These are phyloP conservation scores for Nesogale talazaci DNA, from an alignment of 2,113 vertebrate genomes.

Conservation along the genomic window DNA sequence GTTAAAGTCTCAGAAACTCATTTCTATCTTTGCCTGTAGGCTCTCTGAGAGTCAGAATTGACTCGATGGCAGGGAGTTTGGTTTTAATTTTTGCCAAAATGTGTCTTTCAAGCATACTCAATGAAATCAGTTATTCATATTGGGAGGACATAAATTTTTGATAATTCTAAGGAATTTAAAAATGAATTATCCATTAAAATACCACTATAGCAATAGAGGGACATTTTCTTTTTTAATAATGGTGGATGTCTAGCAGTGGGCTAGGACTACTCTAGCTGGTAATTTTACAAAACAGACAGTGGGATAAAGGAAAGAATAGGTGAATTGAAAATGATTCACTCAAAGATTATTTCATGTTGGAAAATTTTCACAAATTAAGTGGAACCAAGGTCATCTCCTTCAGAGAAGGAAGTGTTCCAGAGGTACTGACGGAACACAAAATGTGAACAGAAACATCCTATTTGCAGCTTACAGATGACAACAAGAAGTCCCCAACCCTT, in stretches of 20 bases:
- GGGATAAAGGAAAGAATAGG: accelerated
- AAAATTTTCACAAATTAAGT: background rate
- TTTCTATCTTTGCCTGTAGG: too few species aligned
- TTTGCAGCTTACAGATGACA: background rate
- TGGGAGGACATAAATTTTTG: background rate
- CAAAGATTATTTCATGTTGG: background rate
- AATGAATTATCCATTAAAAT: background rate
- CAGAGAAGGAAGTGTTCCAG: background rate
- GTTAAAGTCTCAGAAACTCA: too few species aligned
- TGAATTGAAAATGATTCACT: background rate
- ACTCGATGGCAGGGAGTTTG: too few species aligned
- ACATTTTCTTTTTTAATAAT: background rate
- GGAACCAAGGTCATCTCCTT: background rate
- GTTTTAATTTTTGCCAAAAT: background rate
- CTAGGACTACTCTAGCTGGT: background rate
- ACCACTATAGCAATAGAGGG: background rate
- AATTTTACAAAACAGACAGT: background rate
- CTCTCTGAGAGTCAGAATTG: too few species aligned
- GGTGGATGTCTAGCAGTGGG: background rate
- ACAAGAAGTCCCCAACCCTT: too few species aligned
- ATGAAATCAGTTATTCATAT: background rate
- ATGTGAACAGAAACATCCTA: background rate
- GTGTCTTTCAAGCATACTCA: background rate
- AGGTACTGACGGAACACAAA: background rate
- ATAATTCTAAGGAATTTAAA: background rate